phyloP scores from a whole-genome alignment of 2,888 invertebrate species.

The Encarsia formosa region DNA sequence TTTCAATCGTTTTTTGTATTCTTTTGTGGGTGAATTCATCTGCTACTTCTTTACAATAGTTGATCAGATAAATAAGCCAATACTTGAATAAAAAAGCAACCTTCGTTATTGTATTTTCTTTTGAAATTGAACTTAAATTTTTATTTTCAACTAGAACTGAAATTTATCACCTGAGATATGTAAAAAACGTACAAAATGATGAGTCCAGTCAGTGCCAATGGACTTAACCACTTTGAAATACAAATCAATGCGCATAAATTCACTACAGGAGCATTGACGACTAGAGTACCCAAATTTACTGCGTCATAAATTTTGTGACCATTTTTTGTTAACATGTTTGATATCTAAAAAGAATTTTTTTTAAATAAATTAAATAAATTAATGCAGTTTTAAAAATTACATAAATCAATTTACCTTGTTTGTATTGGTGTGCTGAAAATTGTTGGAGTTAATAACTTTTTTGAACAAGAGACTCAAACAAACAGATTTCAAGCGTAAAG shows the following conservation, averaged over 20 bases:
- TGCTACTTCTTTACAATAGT: conserved; percentile 40
- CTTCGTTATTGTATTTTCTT: not conserved
- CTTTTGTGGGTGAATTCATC: conserved; percentile 42
- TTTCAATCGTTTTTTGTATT: conserved; percentile 57
- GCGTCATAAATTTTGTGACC: conserved; percentile 56
- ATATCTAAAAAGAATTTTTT: conserved; percentile 55
- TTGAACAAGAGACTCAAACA: conserved; percentile 46
- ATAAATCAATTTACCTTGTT: conserved; percentile 49
- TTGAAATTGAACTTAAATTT: not conserved
- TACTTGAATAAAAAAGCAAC: conserved; percentile 43
- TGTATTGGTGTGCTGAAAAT: conserved; percentile 51
- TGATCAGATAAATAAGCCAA: conserved; percentile 48
- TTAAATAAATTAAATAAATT: too few species aligned
- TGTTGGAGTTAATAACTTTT: conserved; percentile 47
- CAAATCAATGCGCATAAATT: conserved; percentile 53
- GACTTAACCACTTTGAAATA: conserved; percentile 54
- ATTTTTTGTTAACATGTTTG: conserved; percentile 58
- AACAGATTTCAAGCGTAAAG: conserved; percentile 46
- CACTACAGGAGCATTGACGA: conserved; percentile 56
- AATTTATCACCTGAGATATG: conserved; percentile 53
- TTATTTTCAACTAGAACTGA: not conserved
- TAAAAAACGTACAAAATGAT: conserved; percentile 54
- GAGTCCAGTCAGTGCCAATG: conserved; percentile 55
- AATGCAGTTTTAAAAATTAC: too few species aligned
- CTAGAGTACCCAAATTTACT: conserved; percentile 53